phyloP scores from a whole-genome alignment of 2,797 vertebrate genomes.

The Cossypha caffra region DNA sequence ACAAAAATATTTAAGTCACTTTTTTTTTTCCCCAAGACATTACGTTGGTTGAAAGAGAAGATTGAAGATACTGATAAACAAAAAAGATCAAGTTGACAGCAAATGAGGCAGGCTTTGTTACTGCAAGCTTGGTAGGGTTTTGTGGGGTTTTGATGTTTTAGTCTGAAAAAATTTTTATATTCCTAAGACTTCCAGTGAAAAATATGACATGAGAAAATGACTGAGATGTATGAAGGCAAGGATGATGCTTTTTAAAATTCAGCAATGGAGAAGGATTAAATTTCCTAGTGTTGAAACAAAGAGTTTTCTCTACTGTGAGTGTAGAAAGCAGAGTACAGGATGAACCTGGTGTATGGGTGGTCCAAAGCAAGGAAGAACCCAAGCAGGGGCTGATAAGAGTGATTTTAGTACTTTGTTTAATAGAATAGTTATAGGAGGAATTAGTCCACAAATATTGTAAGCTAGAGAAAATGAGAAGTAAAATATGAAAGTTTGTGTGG shows the following conservation, averaged over 20 bases:
- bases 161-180: background rate
- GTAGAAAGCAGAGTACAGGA: background rate
- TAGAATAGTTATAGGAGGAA: background rate
- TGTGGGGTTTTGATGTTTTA: background rate
- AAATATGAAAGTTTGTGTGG: background rate
- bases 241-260: background rate
- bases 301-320: background rate
- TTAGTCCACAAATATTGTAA: background rate
- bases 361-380: background rate
- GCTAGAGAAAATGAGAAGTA: background rate
- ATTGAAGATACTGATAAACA: background rate
- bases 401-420: background rate
- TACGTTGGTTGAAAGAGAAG: background rate
- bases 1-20: background rate
- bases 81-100: background rate
- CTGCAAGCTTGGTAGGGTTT: background rate
- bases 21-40: background rate
- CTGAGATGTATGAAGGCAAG: slow-evolving; percentile 19
- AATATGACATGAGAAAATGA: background rate
- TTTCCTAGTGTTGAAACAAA: background rate
- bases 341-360: background rate
- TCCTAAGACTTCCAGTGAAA: slow-evolving; percentile 6
- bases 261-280: background rate
- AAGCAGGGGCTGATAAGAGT: background rate
- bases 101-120: slow-evolving; percentile 14